phyloP scores from a whole-genome alignment of 2,797 vertebrate genomes.

The Crenuchus spilurus region DNA sequence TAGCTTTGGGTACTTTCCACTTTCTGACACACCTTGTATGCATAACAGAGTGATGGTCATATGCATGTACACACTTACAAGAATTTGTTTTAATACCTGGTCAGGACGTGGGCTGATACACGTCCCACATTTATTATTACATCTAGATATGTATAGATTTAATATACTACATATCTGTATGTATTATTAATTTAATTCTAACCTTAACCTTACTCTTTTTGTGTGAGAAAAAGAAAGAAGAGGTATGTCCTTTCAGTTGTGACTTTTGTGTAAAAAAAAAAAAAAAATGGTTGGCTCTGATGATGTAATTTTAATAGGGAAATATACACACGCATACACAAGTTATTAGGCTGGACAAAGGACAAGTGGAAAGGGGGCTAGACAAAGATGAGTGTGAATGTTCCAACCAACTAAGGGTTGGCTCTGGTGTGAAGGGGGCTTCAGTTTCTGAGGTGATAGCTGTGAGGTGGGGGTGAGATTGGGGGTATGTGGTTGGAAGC shows the following conservation, averaged over 20 bases:
- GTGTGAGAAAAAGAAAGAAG: too few species aligned
- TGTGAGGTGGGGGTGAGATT: not conserved
- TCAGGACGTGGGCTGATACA: not conserved
- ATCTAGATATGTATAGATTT: too few species aligned
- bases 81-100: not conserved
- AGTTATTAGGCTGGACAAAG: not conserved
- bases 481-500: slow-evolving; percentile 42
- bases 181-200: too few species aligned
- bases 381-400: slow-evolving; percentile 1
- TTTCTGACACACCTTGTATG: not conserved
- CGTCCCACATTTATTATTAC: too few species aligned
- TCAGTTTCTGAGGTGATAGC: slow-evolving; percentile 3
- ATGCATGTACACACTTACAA: not conserved
- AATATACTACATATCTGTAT: too few species aligned
- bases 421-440: slow-evolving; percentile 16
- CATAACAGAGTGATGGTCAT: not conserved
- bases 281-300: too few species aligned
- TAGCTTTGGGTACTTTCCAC: slow-evolving; percentile 46
- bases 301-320: too few species aligned
- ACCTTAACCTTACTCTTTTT: too few species aligned
- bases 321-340: not conserved
- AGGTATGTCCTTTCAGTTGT: too few species aligned
- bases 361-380: not conserved
- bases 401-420: slow-evolving; percentile 5
- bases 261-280: too few species aligned